These are phyloP conservation scores for Bradypodion pumilum DNA, from an alignment of 2,797 vertebrate species.

Conservation along the genomic window DNA sequence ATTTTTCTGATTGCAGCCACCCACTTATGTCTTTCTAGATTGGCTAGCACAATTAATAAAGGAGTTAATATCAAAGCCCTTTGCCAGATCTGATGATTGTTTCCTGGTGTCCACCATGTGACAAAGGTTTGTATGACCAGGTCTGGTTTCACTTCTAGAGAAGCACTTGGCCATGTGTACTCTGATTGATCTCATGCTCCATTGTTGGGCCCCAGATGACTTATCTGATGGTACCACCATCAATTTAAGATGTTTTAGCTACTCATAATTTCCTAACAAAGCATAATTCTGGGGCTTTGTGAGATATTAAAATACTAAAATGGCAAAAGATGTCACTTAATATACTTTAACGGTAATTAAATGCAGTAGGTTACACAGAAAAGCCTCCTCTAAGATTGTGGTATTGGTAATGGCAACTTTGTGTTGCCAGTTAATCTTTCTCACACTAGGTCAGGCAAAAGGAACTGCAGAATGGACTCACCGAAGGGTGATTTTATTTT, in stretches of 20 bases:
- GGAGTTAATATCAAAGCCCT: not conserved
- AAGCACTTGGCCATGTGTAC: not conserved
- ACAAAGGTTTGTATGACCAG: not conserved
- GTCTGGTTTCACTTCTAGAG: not conserved
- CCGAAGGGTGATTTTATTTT: too few species aligned
- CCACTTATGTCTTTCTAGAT: not conserved
- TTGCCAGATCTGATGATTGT: not conserved
- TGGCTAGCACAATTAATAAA: not conserved
- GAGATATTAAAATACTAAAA: not conserved
- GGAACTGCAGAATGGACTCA: too few species aligned
- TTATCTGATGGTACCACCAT: not conserved
- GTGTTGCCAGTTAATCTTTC: too few species aligned
- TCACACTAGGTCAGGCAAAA: too few species aligned
- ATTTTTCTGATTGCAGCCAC: not conserved
- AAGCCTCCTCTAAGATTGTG: too few species aligned
- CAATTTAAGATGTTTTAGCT: not conserved
- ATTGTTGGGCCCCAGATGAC: not conserved
- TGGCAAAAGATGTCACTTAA: too few species aligned
- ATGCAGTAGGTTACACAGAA: too few species aligned
- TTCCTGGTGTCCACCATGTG: not conserved
- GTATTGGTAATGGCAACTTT: too few species aligned
- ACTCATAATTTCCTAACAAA: not conserved
- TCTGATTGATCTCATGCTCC: not conserved
- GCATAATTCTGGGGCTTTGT: not conserved
- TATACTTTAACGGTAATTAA: not conserved